Evolutionary conservation across 2,113 vertebrate genomes (phyloP).

Genomic region (Grammatotria lemairii): DNA sequence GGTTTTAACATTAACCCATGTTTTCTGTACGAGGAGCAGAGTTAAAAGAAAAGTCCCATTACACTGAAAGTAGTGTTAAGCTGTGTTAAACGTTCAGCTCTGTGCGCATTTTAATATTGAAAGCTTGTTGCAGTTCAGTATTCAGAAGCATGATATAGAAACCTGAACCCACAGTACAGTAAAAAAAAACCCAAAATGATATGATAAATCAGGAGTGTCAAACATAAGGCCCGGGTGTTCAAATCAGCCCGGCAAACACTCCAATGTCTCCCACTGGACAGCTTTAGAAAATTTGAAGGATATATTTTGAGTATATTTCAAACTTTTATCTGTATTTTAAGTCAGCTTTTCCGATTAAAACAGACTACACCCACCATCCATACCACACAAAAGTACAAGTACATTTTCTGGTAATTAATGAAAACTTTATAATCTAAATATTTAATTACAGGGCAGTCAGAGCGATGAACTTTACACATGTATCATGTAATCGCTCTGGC

Average conservation of each 20-base stretch:
- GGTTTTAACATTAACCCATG: neutral
- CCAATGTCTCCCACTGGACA: neutral
- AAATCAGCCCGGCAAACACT: neutral
- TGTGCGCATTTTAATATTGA: neutral
- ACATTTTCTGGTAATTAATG: neutral
- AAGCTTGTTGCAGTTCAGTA: neutral
- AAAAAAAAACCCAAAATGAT: neutral
- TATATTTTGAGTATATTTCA: neutral
- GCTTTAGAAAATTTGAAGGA: neutral
- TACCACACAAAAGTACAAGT: neutral
- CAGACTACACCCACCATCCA: neutral
- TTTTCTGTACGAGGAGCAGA: neutral
- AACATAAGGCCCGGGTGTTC: neutral
- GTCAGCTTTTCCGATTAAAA: fast-evolving
- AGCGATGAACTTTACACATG: neutral
- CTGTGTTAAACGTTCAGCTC: neutral
- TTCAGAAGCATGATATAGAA: neutral
- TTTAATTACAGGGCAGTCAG: neutral
- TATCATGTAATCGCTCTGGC: neutral
- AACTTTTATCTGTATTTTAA: neutral
- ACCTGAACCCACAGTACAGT: neutral
- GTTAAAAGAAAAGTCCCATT: neutral
- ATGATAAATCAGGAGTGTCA: neutral
- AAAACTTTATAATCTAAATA: neutral
- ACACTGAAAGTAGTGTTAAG: neutral